Conservation (phyloP, 2,888 invertebrate genomes). For the Scaeva pyrastri region DNA sequence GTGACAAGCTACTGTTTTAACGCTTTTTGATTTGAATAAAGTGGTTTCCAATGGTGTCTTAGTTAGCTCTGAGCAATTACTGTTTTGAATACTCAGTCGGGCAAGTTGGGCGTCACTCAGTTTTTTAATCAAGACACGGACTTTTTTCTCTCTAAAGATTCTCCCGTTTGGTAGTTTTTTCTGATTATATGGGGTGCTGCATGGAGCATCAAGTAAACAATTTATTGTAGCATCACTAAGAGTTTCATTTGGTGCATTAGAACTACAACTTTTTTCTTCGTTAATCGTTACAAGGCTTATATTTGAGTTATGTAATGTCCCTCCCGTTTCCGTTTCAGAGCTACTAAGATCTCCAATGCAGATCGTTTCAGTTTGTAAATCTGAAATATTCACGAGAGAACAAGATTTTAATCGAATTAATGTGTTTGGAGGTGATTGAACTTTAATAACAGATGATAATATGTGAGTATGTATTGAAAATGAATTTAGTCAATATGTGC, state of each 20-base stretch:
- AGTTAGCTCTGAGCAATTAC: not conserved
- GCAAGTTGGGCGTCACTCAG: slow-evolving; percentile 26
- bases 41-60: not conserved
- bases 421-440: too few relatives aligned
- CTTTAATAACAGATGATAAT: too few relatives aligned
- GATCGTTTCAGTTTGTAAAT: slow-evolving; percentile 21
- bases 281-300: slow-evolving; percentile 50
- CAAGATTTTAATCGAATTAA: too few relatives aligned
- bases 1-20: not conserved
- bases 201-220: slow-evolving; percentile 62
- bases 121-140: slow-evolving; percentile 58
- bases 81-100: not conserved
- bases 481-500: too few relatives aligned
- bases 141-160: slow-evolving; percentile 1
- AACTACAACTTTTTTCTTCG: slow-evolving; percentile 42
- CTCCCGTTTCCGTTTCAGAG: not conserved
- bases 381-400: not conserved
- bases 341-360: not conserved
- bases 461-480: too few relatives aligned
- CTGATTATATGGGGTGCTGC: slow-evolving; percentile 58
- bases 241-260: slow-evolving; percentile 42
- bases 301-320: slow-evolving; percentile 6
- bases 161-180: slow-evolving; percentile 1
- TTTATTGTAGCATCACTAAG: slow-evolving; percentile 59
- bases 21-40: slow-evolving; percentile 11